Percentiles rank a stretch among this genome's conserved stretches.
phyloP scores from a whole-genome alignment of 1,140 invertebrate genomes.

The Papilio polyxenes region DNA sequence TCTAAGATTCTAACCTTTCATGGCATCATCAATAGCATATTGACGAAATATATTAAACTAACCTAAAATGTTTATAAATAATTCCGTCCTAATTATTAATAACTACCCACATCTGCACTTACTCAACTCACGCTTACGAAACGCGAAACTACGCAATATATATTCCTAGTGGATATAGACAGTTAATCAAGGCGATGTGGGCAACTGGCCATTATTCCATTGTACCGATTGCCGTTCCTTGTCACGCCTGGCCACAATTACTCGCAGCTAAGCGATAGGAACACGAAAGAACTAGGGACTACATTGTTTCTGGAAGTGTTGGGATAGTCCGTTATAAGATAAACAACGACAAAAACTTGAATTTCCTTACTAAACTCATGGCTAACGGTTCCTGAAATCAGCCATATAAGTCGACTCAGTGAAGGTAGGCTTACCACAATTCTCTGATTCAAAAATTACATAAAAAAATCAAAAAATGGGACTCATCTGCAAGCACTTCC shows the following conservation, averaged over 20 bases:
- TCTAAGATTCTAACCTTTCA: too few species aligned
- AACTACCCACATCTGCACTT: background rate
- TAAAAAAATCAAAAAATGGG: too few species aligned
- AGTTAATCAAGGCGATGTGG: constrained; percentile 34
- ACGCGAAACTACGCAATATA: background rate
- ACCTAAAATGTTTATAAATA: background rate
- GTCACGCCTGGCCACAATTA: constrained; percentile 51
- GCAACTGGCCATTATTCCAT: constrained; percentile 32
- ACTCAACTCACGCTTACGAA: background rate
- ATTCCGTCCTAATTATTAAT: background rate
- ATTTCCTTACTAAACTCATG: too few species aligned
- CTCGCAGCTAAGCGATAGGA: constrained; percentile 52
- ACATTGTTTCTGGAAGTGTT: constrained; percentile 27
- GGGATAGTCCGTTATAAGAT: constrained; percentile 20
- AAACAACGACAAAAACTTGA: too few species aligned
- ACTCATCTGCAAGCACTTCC: too few species aligned
- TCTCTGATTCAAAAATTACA: too few species aligned
- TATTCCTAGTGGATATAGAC: constrained; percentile 9
- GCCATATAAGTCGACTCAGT: too few species aligned
- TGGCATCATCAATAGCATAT: too few species aligned
- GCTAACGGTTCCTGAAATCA: too few species aligned
- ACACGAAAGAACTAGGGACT: constrained; percentile 48
- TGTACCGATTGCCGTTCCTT: constrained; percentile 33
- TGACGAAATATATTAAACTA: too few species aligned
- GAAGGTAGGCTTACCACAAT: too few species aligned